Evolutionary conservation across 2,888 invertebrate genomes (phyloP).

Genomic region (Leptodirus hochenwartii): DNA sequence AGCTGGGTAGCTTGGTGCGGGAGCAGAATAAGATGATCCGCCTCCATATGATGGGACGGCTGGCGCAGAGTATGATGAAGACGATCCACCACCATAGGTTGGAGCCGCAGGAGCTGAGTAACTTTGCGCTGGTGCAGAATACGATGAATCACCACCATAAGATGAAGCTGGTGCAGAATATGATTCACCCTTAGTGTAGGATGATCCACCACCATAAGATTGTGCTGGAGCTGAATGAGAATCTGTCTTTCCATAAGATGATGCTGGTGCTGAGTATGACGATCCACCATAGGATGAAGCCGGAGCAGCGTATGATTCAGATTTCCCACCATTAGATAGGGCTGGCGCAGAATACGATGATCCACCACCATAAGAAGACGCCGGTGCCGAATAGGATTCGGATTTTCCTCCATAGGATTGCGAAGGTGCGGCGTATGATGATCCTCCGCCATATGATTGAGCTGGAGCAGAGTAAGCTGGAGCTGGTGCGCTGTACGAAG

Average conservation of each 20-base stretch:
- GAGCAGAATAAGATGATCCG: constrained; percentile 9
- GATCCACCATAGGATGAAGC: constrained; percentile 5
- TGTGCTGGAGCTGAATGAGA: constrained; percentile 10
- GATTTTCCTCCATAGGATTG: constrained; percentile 1
- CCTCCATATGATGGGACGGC: constrained; percentile 10
- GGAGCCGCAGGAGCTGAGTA: constrained; percentile 13
- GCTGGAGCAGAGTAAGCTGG: constrained; percentile 12
- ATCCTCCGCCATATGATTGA: constrained; percentile 6
- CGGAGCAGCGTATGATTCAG: constrained; percentile 3
- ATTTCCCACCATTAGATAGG: constrained; percentile 7
- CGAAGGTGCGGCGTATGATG: constrained; percentile 6
- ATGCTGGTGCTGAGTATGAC: constrained; percentile 10
- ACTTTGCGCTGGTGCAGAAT: constrained; percentile 1
- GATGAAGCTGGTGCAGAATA: constrained; percentile 11
- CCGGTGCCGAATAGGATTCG: background rate
- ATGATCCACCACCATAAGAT: constrained; percentile 6
- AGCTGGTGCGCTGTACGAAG: constrained; percentile 12
- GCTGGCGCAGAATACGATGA: constrained; percentile 13
- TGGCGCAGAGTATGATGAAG: constrained; percentile 13
- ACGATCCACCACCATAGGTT: constrained; percentile 10
- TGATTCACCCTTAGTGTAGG: constrained; percentile 7
- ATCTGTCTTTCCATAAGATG: constrained; percentile 9
- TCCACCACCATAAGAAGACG: too few species aligned
- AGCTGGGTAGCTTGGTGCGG: constrained; percentile 10
- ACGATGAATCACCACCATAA: too few species aligned